Evolutionary conservation across 2,888 invertebrate genomes (phyloP).

Genomic region (Tinea trinotella): DNA sequence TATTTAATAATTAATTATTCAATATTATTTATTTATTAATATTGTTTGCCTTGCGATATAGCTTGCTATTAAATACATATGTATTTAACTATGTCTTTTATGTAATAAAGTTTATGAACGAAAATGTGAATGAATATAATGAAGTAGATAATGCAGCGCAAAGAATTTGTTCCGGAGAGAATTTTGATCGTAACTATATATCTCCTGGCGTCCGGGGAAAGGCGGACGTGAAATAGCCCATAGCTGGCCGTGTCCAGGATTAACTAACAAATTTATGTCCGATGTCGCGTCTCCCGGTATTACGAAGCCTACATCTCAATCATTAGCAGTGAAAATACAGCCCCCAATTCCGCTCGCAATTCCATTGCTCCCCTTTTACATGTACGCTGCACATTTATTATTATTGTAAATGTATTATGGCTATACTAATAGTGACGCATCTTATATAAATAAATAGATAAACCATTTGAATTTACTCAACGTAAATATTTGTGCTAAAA

Average conservation of each 20-base stretch:
- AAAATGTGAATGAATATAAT: background rate
- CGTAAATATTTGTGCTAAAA: too few species aligned
- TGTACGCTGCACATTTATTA: background rate
- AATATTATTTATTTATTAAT: background rate
- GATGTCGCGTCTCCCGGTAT: slow-evolving; percentile 6
- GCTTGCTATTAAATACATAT: too few species aligned
- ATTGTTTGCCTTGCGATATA: too few species aligned
- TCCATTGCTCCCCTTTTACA: background rate
- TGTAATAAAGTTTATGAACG: too few species aligned
- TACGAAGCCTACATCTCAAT: background rate
- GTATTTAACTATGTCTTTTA: too few species aligned
- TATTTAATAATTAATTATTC: background rate
- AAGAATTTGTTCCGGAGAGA: background rate
- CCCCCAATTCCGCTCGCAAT: background rate
- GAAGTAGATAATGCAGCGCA: background rate
- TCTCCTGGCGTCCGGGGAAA: background rate
- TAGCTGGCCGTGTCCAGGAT: slow-evolving; percentile 10
- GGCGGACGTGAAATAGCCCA: slow-evolving; percentile 8
- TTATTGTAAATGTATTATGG: background rate
- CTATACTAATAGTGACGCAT: too few species aligned
- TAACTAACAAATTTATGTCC: slow-evolving; percentile 9
- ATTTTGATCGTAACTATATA: slow-evolving; percentile 6
- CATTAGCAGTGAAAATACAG: background rate
- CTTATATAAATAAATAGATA: too few species aligned
- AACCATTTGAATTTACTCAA: too few species aligned